Evolutionary conservation across 2,113 vertebrate species (phyloP), one percentile per base, ranked within the genome.

Genomic region (Asarcornis scutulata): DNA sequence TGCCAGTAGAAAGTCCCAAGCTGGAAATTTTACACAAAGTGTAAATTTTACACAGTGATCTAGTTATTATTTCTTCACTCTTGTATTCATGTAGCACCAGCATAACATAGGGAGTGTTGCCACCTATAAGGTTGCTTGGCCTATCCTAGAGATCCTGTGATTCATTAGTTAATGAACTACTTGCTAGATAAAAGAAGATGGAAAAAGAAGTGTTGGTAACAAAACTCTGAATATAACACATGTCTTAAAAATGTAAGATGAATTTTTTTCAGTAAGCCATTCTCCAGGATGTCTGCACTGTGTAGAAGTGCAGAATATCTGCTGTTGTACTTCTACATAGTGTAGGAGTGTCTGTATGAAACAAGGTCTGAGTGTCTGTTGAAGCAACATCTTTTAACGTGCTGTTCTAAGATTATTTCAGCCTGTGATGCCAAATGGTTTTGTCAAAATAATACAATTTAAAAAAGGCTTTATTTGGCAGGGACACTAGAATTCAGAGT

Each of bases 41-140:
- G n/a, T n/a, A 86, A 78, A 26, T 78, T 71, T 95, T 73, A 64
- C 86, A 89, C 50, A 89, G 92, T 67, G 18, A 48, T 82, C 17
- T 82, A 63, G 20, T 86, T 79, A 66, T 83, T 78, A 76, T 78
- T 79, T 91, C 26, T 56, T 93, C 46, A 42, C 11, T 90, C 76
- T 42, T 59, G 18, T 74, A 31, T 68, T 56, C 17, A 5, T 52
- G 20, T 68, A 56, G 14, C 13, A 58, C 8, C 46, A 59, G 42
- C 9, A 23, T 27, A 56, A 93, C 25, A 13, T 34, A 52, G 11
- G 46, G 23, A 71, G n/a, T 23, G 29, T 36, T 27, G 23, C 17
- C n/a, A 20, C 52, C 11, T 71, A 29, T 11, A 9, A 8, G n/a
- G n/a, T 52, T 71, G 17, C n/a, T 25, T 27, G 17, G 12, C 29